Evolutionary conservation across 2,113 vertebrate genomes (phyloP).

Genomic region (Hemiprocne comata): DNA sequence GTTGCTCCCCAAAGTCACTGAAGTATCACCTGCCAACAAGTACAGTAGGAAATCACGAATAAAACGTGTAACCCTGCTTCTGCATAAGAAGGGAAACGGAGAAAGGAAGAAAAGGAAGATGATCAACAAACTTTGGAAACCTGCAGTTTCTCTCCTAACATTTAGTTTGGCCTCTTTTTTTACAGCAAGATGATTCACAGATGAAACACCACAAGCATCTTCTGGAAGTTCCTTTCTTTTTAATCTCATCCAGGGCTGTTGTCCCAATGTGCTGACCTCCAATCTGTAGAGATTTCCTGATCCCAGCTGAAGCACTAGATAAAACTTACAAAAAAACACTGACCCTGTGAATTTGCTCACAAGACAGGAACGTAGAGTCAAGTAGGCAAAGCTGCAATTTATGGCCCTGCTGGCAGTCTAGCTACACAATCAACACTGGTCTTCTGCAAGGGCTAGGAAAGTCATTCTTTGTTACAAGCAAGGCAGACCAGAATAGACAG

Average conservation of each 20-base stretch:
- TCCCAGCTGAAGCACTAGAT: neutral
- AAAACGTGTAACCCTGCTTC: neutral
- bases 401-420: neutral
- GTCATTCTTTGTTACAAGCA: neutral
- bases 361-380: neutral
- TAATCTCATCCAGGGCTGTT: conserved; percentile 10
- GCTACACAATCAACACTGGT: neutral
- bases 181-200: neutral
- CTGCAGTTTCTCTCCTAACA: neutral
- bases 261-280: conserved; percentile 29
- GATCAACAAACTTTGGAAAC: neutral
- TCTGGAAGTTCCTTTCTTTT: neutral
- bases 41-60: neutral
- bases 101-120: neutral
- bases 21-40: neutral
- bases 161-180: neutral
- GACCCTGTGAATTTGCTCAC: conserved; percentile 13
- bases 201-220: neutral
- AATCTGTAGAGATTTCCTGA: neutral
- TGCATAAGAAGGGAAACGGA: neutral
- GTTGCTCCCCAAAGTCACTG: neutral
- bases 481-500: neutral
- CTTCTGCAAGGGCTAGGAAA: neutral
- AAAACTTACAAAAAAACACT: neutral
- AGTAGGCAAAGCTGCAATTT: conserved; percentile 13